Base-by-base conservation (phyloP, 2,797 vertebrate genomes). In the Acrocephalus scirpaceus region DNA sequence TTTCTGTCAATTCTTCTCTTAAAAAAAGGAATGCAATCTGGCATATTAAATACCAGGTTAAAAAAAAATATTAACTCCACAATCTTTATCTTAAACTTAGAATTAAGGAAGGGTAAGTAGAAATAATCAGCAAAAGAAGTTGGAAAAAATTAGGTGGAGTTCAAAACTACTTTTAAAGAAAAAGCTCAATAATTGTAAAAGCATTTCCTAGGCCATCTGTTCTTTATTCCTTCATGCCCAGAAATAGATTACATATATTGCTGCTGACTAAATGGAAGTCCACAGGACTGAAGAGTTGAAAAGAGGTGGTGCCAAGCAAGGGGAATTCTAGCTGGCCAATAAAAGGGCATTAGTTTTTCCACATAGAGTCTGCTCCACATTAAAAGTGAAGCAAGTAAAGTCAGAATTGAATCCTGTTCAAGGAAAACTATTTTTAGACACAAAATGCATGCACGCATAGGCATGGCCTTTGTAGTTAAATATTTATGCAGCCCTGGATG, bases 351-450 rank as follows among this genome's bases (percentile, higher is more conserved):
- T 51, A 23, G 13, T 73, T 88, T 86, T 92, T 86, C 82, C 75
- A 87, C 70, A 69, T 0, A 25, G 58, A 90, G 56, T 50, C 66
- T 88, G 85, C 12, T 95, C 50, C 56, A n/a, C 5, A 51, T 67
- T 91, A 45, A 19, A 89, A 94, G 72, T 6, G 38, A 85, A 85
- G 90, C 67, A 72, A 45, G 73, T 58, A 9, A 83, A 88, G 72
- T 65, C 47, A 86, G 84, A 93, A 84, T 3, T 90, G 62, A 95
- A 91, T 73, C 56, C 73, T 64, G 45, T 86, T 95, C 90, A 94
- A 95, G 90, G 76, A 58, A 88, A 88, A 66, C 76, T 96, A 93
- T 92, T 94, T 94, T 94, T 96, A 94, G 95, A 60, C 50, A 42
- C 73, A 60, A 94, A 91, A 95, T 42, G 51, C 70, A 86, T n/a